Base-by-base conservation (phyloP, 2,113 vertebrate species). In the Eleginops maclovinus region DNA sequence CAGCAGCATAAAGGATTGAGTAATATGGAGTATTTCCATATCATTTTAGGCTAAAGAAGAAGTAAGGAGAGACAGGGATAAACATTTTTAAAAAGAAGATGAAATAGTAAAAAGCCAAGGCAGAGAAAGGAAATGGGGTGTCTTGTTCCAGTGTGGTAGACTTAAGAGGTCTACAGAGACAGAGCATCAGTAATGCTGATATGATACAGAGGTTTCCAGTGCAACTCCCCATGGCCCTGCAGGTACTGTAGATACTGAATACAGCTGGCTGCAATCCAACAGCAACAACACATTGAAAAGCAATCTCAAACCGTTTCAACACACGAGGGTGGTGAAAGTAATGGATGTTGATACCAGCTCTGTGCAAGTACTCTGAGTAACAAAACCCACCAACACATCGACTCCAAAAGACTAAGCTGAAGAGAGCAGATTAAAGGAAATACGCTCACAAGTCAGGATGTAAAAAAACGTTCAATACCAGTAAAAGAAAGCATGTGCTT, bases 121-220 rank as follows among this genome's bases (percentile, higher is more conserved):
- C 55, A 70, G 56, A 62, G n/a, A 80, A 59, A 79, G 78, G 73
- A 84, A 82, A 77, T 44, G 47, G 76, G 64, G 86, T 87, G 81
- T 89, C 73, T 82, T 54, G 67, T 90, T 89, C 69, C 83, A 59
- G 81, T 55, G 63, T 21, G 70, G 75, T 59, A 14, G 79, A 74
- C 77, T 68, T 70, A 22, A 76, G 73, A 68, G 81, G 76, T 75
- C 84, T 77, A 21, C 56, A 66, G 85, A 84, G 87, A 76, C 72
- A 65, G 53, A 85, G 82, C 72, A 75, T 86, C 83, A 78, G 81
- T 90, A 87, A 89, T 77, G 72, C 73, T 85, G 81, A 91, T 82
- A 89, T 88, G 81, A 93, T 87, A 78, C 77, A 84, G 75, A 85
- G 89, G 76, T 79, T 93, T 91, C 82, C 75, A 74, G 72, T 84